These are phyloP conservation scores for Megalops atlanticus DNA, from an alignment of 2,113 vertebrate species.

Conservation along the genomic window DNA sequence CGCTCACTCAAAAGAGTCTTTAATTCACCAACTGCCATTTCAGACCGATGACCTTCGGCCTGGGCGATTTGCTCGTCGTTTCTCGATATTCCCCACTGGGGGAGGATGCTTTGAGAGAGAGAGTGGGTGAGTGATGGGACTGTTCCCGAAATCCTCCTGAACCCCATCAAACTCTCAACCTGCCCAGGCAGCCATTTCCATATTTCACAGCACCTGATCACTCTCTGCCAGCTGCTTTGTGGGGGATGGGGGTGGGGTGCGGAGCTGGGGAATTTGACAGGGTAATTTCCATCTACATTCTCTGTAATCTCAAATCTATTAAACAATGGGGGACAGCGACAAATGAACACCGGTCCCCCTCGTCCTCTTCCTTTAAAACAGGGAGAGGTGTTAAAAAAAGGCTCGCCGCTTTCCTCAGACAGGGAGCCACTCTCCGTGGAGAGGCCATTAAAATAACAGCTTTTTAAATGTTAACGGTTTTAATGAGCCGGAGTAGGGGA, in stretches of 20 bases:
- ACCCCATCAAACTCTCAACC: conserved; percentile 67
- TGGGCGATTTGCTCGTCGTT: background rate
- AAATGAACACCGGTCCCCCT: background rate
- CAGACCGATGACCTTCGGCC: background rate
- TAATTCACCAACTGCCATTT: too few species aligned
- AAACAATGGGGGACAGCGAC: conserved; percentile 8
- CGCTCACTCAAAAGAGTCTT: too few species aligned
- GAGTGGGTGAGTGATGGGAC: conserved; percentile 67
- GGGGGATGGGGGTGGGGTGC: too few species aligned
- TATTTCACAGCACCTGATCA: conserved; percentile 75
- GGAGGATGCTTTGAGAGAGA: conserved; percentile 75
- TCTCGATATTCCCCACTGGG: conserved; percentile 34
- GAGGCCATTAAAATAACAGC: conserved; percentile 13
- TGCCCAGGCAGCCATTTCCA: conserved; percentile 70
- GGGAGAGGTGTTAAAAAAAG: background rate
- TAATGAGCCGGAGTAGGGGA: conserved; percentile 24
- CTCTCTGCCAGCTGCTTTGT: conserved; percentile 67
- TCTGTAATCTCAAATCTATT: conserved; percentile 15
- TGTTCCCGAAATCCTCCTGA: too few species aligned
- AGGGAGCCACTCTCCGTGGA: conserved; percentile 27
- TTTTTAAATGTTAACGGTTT: conserved; percentile 36
- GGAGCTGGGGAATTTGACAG: background rate
- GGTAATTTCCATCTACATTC: conserved; percentile 3
- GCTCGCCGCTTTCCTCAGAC: background rate
- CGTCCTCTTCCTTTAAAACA: conserved; percentile 16